phyloP scores from a whole-genome alignment of 2,888 invertebrate genomes.

The Catocala nupta region DNA sequence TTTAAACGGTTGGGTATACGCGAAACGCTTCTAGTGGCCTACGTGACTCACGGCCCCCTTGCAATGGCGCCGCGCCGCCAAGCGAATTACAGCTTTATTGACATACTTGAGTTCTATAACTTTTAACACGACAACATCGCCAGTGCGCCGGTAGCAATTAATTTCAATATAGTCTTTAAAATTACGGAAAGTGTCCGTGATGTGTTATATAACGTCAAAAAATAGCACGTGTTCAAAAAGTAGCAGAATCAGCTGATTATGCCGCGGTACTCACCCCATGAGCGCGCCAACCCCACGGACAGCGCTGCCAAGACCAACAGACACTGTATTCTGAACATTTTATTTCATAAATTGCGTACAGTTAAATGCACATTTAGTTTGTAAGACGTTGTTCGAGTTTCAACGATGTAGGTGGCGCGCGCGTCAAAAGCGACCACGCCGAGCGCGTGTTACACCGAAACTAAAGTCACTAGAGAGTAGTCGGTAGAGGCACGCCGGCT shows the following conservation, averaged over 20 bases:
- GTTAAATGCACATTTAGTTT: slow-evolving; percentile 75
- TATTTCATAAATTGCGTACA: slow-evolving; percentile 74
- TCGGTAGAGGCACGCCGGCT: slow-evolving; percentile 45
- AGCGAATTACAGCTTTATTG: slow-evolving; percentile 83
- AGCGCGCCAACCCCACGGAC: slow-evolving; percentile 65
- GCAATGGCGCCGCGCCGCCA: slow-evolving; percentile 84
- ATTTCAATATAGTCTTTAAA: slow-evolving; percentile 23
- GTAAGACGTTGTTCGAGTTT: slow-evolving; percentile 71
- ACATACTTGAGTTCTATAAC: slow-evolving; percentile 57
- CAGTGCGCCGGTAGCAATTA: slow-evolving; percentile 10
- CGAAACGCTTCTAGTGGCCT: slow-evolving; percentile 74
- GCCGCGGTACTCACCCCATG: slow-evolving; percentile 78
- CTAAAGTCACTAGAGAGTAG: slow-evolving; percentile 47
- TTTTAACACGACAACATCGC: slow-evolving; percentile 27
- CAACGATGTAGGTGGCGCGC: slow-evolving; percentile 70
- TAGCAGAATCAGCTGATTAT: slow-evolving; percentile 77
- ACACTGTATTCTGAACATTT: slow-evolving; percentile 79
- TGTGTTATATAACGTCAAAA: slow-evolving; percentile 76
- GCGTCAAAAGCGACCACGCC: slow-evolving; percentile 70
- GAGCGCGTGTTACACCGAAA: slow-evolving; percentile 72
- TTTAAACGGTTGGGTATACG: slow-evolving; percentile 65
- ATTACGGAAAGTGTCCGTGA: slow-evolving; percentile 17
- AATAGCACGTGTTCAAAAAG: slow-evolving; percentile 74
- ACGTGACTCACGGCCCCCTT: slow-evolving; percentile 83
- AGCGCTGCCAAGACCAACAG: slow-evolving; percentile 67